phyloP scores from a whole-genome alignment of 2,888 invertebrate species.

The Phanerotoma sp. region DNA sequence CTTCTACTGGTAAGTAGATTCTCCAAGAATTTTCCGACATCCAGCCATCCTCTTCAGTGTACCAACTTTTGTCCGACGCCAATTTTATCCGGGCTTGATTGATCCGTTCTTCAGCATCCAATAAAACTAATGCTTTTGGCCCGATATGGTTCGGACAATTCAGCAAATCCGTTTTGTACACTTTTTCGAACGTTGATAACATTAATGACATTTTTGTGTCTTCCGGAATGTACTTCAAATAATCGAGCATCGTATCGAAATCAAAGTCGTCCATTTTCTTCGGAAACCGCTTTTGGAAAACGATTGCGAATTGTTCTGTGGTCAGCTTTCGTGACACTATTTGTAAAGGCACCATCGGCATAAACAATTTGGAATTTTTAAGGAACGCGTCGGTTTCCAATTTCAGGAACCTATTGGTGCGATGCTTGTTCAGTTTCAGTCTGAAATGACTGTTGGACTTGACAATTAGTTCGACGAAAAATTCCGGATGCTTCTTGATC shows the following conservation, averaged over 20 bases:
- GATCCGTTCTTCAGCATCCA: slow-evolving; percentile 41
- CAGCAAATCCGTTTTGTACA: slow-evolving; percentile 37
- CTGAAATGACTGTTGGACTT: not conserved
- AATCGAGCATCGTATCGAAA: slow-evolving; percentile 19
- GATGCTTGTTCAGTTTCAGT: too few species aligned
- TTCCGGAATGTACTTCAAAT: slow-evolving; percentile 39
- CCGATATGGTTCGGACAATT: slow-evolving; percentile 30
- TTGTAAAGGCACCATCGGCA: too few species aligned
- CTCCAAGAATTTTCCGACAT: slow-evolving; percentile 35
- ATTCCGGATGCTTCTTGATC: slow-evolving; percentile 37
- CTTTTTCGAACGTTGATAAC: slow-evolving; percentile 34
- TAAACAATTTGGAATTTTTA: too few species aligned
- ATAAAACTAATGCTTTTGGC: slow-evolving; percentile 30
- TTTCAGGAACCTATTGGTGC: too few species aligned
- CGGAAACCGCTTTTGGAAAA: slow-evolving; percentile 41
- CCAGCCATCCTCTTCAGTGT: not conserved
- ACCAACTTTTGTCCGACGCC: slow-evolving; percentile 17
- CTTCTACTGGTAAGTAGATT: slow-evolving; percentile 40
- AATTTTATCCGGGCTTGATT: slow-evolving; percentile 39
- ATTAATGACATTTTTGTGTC: slow-evolving; percentile 34
- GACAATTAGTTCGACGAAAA: slow-evolving; percentile 40
- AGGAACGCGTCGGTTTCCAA: too few species aligned
- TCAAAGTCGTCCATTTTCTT: slow-evolving; percentile 18
- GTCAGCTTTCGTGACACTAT: too few species aligned
- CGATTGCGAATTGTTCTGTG: slow-evolving; percentile 4